These are phyloP conservation scores for Pseudococcus viburni DNA, from an alignment of 2,888 invertebrate species.

Conservation along the genomic window DNA sequence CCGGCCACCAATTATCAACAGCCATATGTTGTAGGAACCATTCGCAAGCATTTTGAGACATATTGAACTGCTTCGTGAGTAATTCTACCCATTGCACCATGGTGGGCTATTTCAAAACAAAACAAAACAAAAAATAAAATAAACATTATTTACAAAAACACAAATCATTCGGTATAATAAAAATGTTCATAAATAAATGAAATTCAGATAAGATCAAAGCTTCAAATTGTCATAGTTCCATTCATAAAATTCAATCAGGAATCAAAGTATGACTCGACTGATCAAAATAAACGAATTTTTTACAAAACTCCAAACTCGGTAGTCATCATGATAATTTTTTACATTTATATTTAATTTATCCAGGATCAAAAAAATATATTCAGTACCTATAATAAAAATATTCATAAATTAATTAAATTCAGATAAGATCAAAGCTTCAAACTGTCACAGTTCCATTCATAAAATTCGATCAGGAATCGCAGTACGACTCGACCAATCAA, in stretches of 20 bases:
- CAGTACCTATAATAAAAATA: background rate
- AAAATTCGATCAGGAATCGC: constrained; percentile 3
- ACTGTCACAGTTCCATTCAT: constrained; percentile 29
- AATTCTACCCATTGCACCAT: constrained; percentile 98
- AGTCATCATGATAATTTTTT: constrained; percentile 51
- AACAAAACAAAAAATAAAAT: constrained; percentile 57
- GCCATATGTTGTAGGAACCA: constrained; percentile 96
- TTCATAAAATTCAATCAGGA: background rate
- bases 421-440: constrained; percentile 56
- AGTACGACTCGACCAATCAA: constrained; percentile 6
- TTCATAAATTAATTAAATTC: too few relatives aligned
- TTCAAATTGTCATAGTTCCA: constrained; percentile 34
- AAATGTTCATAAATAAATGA: too few relatives aligned
- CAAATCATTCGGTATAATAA: background rate
- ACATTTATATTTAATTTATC: background rate
- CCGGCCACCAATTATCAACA: constrained; percentile 95
- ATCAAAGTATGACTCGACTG: constrained; percentile 8
- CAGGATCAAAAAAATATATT: too few relatives aligned
- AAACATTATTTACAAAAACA: background rate
- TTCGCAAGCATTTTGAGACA: constrained; percentile 89
- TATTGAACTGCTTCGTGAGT: constrained; percentile 94
- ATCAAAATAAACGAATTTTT: background rate
- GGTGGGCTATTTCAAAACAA: constrained; percentile 79
- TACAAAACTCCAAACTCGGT: constrained; percentile 29
- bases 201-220: constrained; percentile 57